Base-by-base conservation (phyloP, 35 echinoderm and acorn worm genomes). In the Eucidaris tribuloides region DNA sequence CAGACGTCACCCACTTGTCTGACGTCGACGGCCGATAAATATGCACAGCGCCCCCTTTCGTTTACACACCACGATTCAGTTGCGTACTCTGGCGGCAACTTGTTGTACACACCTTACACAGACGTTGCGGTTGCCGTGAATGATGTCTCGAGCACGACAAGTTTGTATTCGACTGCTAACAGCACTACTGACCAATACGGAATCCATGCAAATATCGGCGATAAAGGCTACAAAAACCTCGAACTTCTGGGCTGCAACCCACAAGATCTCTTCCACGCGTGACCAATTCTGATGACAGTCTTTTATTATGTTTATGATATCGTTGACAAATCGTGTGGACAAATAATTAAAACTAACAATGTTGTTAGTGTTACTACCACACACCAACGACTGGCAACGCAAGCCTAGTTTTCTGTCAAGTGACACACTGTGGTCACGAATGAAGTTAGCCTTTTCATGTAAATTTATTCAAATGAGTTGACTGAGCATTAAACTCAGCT, bases 21-120 rank as follows among this genome's bases (percentile, higher is more conserved):
- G 68, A 74, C 68, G 20, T 41, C 68, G 34, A 74, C 28, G 28
- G 68, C 68, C 68, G 68, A 74, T 7, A 74, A 74, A 74, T 74
- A 35, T 40, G 24, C 68, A 7, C 68, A 44, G 35, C 68, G 68
- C 15, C 36, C 68, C 7, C 68, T 74, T 3, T 6, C 68, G 68
- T 74, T 44, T 44, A 33, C 68, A 1, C 68, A 38, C 2, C 68
- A 74, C 7, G 68, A 74, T 22, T 41, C 68, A 3, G n/a, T 74
- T 22, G 68, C 35, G 35, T 74, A 42, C 23, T n/a, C 68, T 22
- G 37, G 35, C 15, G 68, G 68, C 3, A 74, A 74, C 6, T 40
- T n/a, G 34, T n/a, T 74, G 34, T 74, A 74, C 37, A 74, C 68
- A 41, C 68, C 68, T 24, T 74, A 74, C 40, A 35, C 68, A 20